Base-by-base conservation (phyloP, 2,113 vertebrate species). In the Phylloscopus trochiloides region DNA sequence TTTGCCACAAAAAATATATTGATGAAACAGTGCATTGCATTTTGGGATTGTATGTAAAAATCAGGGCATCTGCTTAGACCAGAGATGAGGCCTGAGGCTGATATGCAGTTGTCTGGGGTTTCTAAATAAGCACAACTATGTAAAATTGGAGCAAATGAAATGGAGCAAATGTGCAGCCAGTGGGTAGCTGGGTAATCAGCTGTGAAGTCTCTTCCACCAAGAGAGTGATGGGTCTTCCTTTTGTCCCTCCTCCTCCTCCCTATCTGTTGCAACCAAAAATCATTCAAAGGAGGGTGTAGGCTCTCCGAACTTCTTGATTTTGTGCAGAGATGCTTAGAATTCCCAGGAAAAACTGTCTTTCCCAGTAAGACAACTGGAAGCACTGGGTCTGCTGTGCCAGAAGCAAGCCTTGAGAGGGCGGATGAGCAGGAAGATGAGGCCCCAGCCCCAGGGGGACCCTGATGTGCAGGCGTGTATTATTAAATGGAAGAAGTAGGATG, bases 101-200 rank as follows among this genome's bases (percentile, higher is more conserved):
- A 45, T 42, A 31, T 8, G 26, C 36, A 22, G 72, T 91, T 94
- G 75, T 95, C 59, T 47, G 57, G 63, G 55, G 36, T 88, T 95
- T 93, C 88, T 95, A 86, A 96, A 95, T 72, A 86, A 90, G 67
- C 71, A 76, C 29, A 86, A 38, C 67, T 62, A 29, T 1, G 3
- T 85, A 87, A 92, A 92, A 89, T 17, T 85, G 89, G 89, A 87
- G 57, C 73, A 86, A 81, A 82, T 87, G 63, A 94, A 94, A 92
- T 61, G 61, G 82, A 86, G 75, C 79, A 90, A 95, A 66, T 36
- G 13, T 73, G 67, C 34, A 85, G 85, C 54, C 55, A 58, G 51
- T 52, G 63, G 67, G 47, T 40, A 76, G 54, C 40, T 88, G 93
- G 47, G 90, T 92, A 67, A 77, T 92, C 90, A 71, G 19, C 71